These are phyloP conservation scores for Brenthis daphne DNA, from an alignment of 2,888 invertebrate species.

Conservation along the genomic window DNA sequence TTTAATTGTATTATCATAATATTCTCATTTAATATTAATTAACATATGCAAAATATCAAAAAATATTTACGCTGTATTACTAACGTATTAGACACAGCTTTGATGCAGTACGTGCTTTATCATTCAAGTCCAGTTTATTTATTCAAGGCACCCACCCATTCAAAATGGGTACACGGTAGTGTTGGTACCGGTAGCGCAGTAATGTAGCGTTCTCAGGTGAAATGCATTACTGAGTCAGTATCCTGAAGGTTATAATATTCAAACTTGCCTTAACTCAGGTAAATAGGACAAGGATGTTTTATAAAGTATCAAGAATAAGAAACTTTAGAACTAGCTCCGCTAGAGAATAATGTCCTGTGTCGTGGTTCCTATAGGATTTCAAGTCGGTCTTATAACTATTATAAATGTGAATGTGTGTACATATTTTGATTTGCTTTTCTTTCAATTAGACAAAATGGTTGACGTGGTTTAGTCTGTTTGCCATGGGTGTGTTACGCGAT, in stretches of 20 bases:
- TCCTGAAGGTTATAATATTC: constrained; percentile 22
- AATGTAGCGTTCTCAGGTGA: constrained; percentile 23
- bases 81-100: too few relatives aligned
- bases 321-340: neutral
- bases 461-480: too few relatives aligned
- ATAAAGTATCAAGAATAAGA: constrained; percentile 4
- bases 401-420: too few relatives aligned
- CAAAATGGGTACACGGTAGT: constrained; percentile 20
- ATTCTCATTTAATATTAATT: too few relatives aligned
- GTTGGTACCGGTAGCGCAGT: constrained; percentile 12
- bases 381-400: too few relatives aligned
- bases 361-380: neutral
- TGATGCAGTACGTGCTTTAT: constrained; percentile 11
- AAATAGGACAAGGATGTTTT: constrained; percentile 30
- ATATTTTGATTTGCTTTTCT: too few relatives aligned
- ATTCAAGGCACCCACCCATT: constrained; percentile 26
- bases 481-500: too few relatives aligned
- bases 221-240: constrained; percentile 32
- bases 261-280: constrained; percentile 10
- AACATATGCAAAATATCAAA: too few relatives aligned
- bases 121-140: constrained; percentile 27
- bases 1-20: too few relatives aligned
- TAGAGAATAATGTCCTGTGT: neutral
- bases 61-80: too few relatives aligned
- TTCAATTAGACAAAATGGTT: too few relatives aligned